Percentiles rank a stretch among this genome's conserved stretches.
Conservation (phyloP, 2,888 invertebrate species). For the Pheosia gnoma region DNA sequence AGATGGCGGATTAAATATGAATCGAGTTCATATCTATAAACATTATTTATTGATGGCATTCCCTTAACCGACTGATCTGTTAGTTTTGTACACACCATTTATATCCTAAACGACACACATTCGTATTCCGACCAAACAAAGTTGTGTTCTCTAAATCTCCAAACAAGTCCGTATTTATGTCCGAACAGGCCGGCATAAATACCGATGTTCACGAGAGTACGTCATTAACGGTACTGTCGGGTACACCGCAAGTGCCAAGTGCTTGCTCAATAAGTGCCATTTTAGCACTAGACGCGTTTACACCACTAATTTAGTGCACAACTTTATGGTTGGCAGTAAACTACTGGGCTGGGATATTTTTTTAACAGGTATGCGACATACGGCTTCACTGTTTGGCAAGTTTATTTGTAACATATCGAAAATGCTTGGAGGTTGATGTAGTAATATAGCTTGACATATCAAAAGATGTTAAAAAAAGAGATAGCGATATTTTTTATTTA, state of each 20-base stretch:
- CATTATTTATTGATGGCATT: too few species aligned
- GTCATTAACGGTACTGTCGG: conserved; percentile 34
- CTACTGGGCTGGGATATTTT: conserved; percentile 10
- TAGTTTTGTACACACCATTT: too few species aligned
- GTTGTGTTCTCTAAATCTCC: conserved; percentile 7
- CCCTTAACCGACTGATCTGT: too few species aligned
- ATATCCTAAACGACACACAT: neutral
- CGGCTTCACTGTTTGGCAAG: neutral
- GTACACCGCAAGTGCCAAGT: conserved; percentile 11
- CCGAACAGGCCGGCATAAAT: conserved; percentile 27
- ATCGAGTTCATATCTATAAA: too few species aligned
- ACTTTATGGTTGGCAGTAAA: conserved; percentile 18
- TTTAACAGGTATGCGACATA: conserved; percentile 7
- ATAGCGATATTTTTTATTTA: too few species aligned
- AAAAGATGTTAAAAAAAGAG: too few species aligned
- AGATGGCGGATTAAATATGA: too few species aligned
- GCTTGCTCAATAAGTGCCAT: conserved; percentile 25
- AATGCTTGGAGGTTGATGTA: too few species aligned
- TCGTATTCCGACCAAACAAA: too few species aligned
- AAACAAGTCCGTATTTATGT: conserved; percentile 17
- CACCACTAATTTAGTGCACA: conserved; percentile 26
- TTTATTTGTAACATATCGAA: too few species aligned
- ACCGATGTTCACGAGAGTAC: conserved; percentile 32
- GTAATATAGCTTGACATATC: too few species aligned
- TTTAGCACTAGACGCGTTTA: conserved; percentile 17